Percentiles rank a stretch among this genome's conserved stretches.
These are phyloP conservation scores for Rosalia funebris DNA, from an alignment of 2,888 invertebrate genomes.

Conservation along the genomic window DNA sequence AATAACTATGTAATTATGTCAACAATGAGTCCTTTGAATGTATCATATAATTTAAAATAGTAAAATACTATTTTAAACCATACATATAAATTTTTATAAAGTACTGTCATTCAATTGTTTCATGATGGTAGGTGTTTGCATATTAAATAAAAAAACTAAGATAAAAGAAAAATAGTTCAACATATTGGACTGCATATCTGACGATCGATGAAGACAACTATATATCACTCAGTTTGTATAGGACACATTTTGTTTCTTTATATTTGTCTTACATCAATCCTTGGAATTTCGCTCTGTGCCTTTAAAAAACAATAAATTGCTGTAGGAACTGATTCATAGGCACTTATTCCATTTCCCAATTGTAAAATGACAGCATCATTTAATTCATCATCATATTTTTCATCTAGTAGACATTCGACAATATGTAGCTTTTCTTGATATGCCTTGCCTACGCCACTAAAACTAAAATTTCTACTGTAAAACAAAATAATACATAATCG, in stretches of 20 bases:
- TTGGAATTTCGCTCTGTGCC: conserved; percentile 65
- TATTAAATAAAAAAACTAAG: too few species aligned
- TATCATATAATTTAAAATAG: too few species aligned
- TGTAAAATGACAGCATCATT: conserved; percentile 66
- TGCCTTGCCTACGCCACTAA: conserved; percentile 49
- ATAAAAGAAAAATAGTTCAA: too few species aligned
- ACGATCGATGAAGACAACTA: too few species aligned
- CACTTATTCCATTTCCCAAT: conserved; percentile 72
- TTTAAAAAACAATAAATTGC: conserved; percentile 76
- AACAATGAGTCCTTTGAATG: too few species aligned
- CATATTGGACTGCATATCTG: too few species aligned
- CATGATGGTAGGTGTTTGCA: too few species aligned
- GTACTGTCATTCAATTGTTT: too few species aligned
- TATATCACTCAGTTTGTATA: too few species aligned
- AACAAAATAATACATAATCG: conserved; percentile 2
- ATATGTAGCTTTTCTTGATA: conserved; percentile 68
- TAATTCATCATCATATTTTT: conserved; percentile 59
- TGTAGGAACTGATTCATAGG: conserved; percentile 77
- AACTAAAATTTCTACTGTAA: conserved; percentile 1
- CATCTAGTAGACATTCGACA: conserved; percentile 66
- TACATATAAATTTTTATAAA: too few species aligned
- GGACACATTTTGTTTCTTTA: not conserved
- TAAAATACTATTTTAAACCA: too few species aligned
- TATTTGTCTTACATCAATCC: conserved; percentile 62
- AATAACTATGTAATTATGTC: too few species aligned